phyloP scores from a whole-genome alignment of 35 echinoderm and acorn worm genomes.

The Amphiura filiformis region DNA sequence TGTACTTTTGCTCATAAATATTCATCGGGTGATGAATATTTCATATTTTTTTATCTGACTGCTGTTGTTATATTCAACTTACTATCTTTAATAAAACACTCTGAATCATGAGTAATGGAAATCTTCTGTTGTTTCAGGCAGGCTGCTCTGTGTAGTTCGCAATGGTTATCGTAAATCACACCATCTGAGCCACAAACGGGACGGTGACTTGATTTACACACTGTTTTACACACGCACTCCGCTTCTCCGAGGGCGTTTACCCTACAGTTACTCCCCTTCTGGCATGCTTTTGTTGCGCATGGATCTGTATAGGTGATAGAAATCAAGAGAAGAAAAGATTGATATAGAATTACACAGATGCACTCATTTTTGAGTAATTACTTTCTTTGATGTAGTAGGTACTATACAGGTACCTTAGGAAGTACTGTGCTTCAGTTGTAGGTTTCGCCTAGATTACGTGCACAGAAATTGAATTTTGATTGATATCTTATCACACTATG shows the following conservation, averaged over 20 bases:
- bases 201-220: constrained; percentile 57
- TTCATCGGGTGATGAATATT: too few relatives aligned
- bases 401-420: too few relatives aligned
- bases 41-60: too few relatives aligned
- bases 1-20: too few relatives aligned
- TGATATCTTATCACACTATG: too few relatives aligned
- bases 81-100: constrained; percentile 24
- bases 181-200: constrained; percentile 92
- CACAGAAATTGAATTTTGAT: too few relatives aligned
- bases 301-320: constrained; percentile 23
- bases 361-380: too few relatives aligned
- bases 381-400: too few relatives aligned
- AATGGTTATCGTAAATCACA: constrained; percentile 86
- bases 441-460: too few relatives aligned
- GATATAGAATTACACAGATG: too few relatives aligned
- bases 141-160: constrained; percentile 81
- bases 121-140: constrained; percentile 61
- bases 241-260: constrained; percentile 55
- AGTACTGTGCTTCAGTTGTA: too few relatives aligned
- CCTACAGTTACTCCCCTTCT: constrained; percentile 64
- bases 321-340: too few relatives aligned
- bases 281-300: constrained; percentile 58
- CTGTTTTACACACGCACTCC: constrained; percentile 64
- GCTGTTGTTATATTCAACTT: not conserved
- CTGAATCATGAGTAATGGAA: constrained; percentile 40